Evolutionary conservation across 2,888 invertebrate genomes (phyloP), one percentile per base, ranked within the genome.

Genomic region (Protula sp.): DNA sequence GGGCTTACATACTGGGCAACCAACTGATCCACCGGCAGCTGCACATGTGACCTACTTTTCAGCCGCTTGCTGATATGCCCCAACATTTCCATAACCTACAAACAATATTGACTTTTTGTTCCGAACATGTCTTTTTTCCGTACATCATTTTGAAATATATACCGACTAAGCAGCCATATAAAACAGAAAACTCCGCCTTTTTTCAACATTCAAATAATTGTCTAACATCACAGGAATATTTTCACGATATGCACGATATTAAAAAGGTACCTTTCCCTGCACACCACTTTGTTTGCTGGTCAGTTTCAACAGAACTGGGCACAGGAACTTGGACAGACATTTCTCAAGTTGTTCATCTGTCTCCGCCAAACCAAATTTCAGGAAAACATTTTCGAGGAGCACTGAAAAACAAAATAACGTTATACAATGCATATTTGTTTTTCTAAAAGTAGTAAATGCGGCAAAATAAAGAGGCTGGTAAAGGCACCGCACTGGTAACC

Each of bases 61-160:
- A 94, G 85, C 62, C 94, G 84, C 79, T 91, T 91, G 81, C 93
- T 95, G 55, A 95, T 88, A 79, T 95, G 94, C 56, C 92, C 89
- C 61, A 95, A 82, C 45, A 94, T 83, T 79, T 94, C 94, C 88
- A 95, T 91, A 19, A 94, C 93, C 88, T 94, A 82, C 24, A 63
- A 63, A 51, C 3, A 30, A 29, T 22, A 55, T 30, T 19, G 30
- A 22, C n/a, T n/a, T n/a, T n/a, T n/a, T n/a, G n/a, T n/a, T n/a
- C n/a, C n/a, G n/a, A n/a, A n/a, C n/a, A n/a, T n/a, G n/a, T n/a
- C n/a, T n/a, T n/a, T n/a, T n/a, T n/a, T n/a, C n/a, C n/a, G n/a
- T n/a, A n/a, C n/a, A n/a, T n/a, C n/a, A n/a, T n/a, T n/a, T n/a
- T n/a, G n/a, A n/a, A n/a, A n/a, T n/a, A n/a, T n/a, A n/a, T n/a